A percentile compares a stretch with the other conserved stretches of the same genome.
Evolutionary conservation across 2,113 vertebrate species (phyloP).

Genomic region (Prunella himalayana): DNA sequence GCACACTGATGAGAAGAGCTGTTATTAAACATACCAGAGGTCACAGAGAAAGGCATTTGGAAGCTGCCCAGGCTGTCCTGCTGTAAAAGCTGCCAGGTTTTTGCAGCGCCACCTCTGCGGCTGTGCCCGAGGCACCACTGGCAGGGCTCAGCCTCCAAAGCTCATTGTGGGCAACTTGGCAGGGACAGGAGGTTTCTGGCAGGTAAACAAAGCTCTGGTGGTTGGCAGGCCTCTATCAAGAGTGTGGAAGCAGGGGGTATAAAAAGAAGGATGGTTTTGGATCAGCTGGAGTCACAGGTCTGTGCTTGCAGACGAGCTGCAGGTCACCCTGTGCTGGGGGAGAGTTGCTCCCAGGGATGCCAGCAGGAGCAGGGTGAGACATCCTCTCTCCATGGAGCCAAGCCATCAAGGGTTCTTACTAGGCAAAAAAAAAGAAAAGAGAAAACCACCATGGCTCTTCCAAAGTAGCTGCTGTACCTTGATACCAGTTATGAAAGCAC

Average conservation of each 20-base stretch:
- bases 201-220: background rate
- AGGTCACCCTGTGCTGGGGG: accelerated
- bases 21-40: background rate
- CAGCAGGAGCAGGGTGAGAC: background rate
- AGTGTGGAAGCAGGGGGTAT: background rate
- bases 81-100: background rate
- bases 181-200: background rate
- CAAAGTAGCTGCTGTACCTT: background rate
- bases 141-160: background rate
- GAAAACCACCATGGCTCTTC: accelerated
- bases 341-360: background rate
- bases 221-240: background rate
- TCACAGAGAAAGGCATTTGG: background rate
- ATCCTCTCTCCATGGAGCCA: background rate
- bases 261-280: background rate
- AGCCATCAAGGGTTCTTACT: background rate
- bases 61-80: background rate
- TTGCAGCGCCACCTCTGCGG: background rate
- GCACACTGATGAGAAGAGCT: background rate
- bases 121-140: background rate
- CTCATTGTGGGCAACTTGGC: background rate
- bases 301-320: accelerated
- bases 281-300: background rate
- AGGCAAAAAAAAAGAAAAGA: background rate
- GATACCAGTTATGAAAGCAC: background rate